phyloP scores from a whole-genome alignment of 2,797 vertebrate genomes.

The Enteromius trimaculatus region DNA sequence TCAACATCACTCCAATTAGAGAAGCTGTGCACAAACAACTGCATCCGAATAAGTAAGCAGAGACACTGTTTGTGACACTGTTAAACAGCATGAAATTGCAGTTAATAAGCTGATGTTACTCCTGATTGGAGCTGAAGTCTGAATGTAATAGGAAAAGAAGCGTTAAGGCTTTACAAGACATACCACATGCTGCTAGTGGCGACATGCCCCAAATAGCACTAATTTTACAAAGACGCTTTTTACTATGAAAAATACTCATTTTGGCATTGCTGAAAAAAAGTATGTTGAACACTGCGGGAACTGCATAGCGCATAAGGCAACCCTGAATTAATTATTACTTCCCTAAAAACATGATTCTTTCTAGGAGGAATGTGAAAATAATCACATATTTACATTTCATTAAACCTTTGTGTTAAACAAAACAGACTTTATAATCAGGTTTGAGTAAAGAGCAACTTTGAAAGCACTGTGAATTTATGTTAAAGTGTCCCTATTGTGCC shows the following conservation, averaged over 20 bases:
- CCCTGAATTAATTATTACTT: conserved; percentile 17
- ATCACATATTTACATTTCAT: conserved; percentile 37
- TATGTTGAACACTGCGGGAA: not conserved
- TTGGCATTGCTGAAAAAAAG: conserved; percentile 2
- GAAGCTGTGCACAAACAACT: not conserved
- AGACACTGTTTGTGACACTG: not conserved
- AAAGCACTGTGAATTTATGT: not conserved
- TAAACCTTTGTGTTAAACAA: conserved; percentile 21
- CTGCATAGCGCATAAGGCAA: conserved; percentile 8
- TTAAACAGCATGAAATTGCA: not conserved
- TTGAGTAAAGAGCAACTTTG: not conserved
- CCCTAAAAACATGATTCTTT: not conserved
- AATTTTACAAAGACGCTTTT: conserved; percentile 3
- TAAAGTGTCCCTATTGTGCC: not conserved
- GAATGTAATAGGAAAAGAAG: conserved; percentile 10
- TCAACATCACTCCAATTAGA: not conserved
- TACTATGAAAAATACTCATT: not conserved
- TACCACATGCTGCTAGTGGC: not conserved
- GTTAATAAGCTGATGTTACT: not conserved
- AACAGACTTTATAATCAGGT: conserved; percentile 30
- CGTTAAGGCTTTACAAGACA: not conserved
- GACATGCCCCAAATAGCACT: not conserved
- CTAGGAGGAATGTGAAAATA: conserved; percentile 29
- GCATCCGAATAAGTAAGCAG: not conserved
- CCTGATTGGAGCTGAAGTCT: conserved; percentile 17